Conservation (phyloP, 2,797 vertebrate genomes). For the Heteromormyrus szaboi region DNA sequence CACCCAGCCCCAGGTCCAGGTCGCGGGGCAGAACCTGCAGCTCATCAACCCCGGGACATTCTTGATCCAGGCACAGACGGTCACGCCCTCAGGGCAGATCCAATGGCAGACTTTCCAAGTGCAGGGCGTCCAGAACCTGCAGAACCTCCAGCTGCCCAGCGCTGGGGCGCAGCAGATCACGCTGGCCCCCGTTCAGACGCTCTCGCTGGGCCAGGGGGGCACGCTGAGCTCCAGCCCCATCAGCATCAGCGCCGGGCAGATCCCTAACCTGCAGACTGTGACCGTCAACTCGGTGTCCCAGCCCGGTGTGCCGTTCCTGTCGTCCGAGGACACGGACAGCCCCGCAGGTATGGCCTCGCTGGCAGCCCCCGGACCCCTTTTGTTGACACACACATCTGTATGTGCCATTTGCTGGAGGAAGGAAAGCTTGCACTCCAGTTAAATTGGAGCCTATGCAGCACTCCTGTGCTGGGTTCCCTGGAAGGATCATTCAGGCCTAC, state of each 20-base stretch:
- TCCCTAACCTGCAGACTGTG: conserved; percentile 97
- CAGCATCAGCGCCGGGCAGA: conserved; percentile 78
- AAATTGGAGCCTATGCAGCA: neutral
- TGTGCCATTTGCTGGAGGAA: neutral
- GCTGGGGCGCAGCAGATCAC: conserved; percentile 90
- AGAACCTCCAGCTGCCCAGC: conserved; percentile 92
- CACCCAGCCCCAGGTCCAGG: conserved; percentile 62
- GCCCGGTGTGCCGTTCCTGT: conserved; percentile 80
- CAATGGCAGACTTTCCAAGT: conserved; percentile 99
- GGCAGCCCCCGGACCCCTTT: neutral
- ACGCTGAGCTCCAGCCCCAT: conserved; percentile 65
- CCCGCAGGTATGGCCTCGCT: conserved; percentile 68
- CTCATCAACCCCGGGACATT: conserved; percentile 96
- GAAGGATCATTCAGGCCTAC: neutral
- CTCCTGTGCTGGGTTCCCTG: neutral
- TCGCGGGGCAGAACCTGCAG: conserved; percentile 85
- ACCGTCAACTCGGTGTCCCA: conserved; percentile 90
- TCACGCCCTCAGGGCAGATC: conserved; percentile 95
- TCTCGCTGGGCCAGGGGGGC: conserved; percentile 84
- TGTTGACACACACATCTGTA: neutral
- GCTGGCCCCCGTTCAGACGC: conserved; percentile 89
- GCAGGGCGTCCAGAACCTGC: conserved; percentile 96
- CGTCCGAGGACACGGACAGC: conserved; percentile 80
- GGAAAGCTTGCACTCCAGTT: neutral
- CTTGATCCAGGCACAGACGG: conserved; percentile 97